Conservation (phyloP, 1,140 invertebrate species). For the Bombus confusus region DNA sequence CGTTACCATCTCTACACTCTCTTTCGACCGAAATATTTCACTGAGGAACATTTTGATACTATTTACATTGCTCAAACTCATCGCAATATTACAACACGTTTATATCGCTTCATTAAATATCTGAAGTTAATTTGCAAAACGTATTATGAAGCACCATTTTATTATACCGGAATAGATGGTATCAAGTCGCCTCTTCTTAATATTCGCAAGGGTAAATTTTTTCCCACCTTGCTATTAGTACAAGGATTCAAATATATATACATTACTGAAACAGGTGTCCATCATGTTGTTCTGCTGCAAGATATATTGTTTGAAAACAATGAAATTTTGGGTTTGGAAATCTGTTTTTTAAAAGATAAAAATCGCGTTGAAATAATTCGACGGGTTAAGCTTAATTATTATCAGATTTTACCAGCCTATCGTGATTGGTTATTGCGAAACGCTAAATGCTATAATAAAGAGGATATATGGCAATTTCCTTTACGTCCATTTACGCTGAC, state of each 20-base stretch:
- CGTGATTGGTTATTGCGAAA: background rate
- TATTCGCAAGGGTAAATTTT: background rate
- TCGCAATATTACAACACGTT: background rate
- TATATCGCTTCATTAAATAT: background rate
- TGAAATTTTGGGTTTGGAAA: fast-evolving
- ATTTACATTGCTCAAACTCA: conserved; percentile 15
- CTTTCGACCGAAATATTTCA: background rate
- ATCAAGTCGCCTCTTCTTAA: fast-evolving
- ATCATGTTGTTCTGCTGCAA: background rate
- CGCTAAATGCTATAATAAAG: fast-evolving
- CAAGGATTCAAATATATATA: conserved; percentile 8
- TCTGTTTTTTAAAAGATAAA: background rate
- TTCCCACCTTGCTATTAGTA: background rate
- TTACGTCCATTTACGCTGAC: conserved; percentile 8
- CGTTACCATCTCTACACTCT: conserved; percentile 10
- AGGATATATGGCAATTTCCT: background rate
- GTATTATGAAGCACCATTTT: background rate
- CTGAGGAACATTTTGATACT: background rate
- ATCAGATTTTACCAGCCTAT: conserved; percentile 22
- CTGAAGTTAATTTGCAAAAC: fast-evolving
- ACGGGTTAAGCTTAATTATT: background rate
- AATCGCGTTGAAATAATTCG: fast-evolving
- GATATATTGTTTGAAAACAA: background rate
- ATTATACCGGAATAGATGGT: fast-evolving
- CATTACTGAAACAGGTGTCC: background rate